These are phyloP conservation scores for Pteronura brasiliensis DNA, from an alignment of 2,113 vertebrate genomes.

Conservation along the genomic window DNA sequence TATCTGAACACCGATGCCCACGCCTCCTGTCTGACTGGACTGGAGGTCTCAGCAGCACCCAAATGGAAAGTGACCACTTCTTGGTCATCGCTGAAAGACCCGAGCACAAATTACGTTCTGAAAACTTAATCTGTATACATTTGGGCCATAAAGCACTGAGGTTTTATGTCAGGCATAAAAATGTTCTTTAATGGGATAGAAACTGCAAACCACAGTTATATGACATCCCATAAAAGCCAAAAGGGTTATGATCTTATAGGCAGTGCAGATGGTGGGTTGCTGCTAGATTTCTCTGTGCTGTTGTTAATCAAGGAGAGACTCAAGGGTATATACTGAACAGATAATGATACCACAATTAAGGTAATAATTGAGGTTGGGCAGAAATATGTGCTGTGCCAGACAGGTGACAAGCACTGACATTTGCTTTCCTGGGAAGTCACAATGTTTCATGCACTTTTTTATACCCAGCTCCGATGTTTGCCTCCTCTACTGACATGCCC, in stretches of 20 bases:
- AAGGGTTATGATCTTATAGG: conserved; percentile 75
- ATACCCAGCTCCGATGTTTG: conserved; percentile 57
- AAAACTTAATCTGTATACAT: conserved; percentile 62
- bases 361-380: conserved; percentile 75
- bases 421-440: conserved; percentile 48
- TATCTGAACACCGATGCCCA: not conserved
- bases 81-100: conserved; percentile 7
- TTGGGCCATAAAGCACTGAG: conserved; percentile 48
- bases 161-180: conserved; percentile 57
- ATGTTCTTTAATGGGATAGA: conserved; percentile 68
- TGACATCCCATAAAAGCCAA: conserved; percentile 54
- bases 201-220: conserved; percentile 70
- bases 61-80: conserved; percentile 44
- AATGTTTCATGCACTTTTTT: conserved; percentile 32
- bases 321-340: conserved; percentile 72
- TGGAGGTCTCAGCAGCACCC: conserved; percentile 35
- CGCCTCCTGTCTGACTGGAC: not conserved
- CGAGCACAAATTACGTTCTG: conserved; percentile 43
- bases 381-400: conserved; percentile 65
- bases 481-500: not conserved
- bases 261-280: conserved; percentile 79
- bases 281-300: conserved; percentile 73
- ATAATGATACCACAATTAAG: conserved; percentile 79
- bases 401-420: conserved; percentile 31
- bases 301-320: conserved; percentile 82